Percentiles rank a stretch among this genome's conserved stretches.
These are phyloP conservation scores for Sebastiscus tertius DNA, from an alignment of 2,797 vertebrate genomes.

Conservation along the genomic window DNA sequence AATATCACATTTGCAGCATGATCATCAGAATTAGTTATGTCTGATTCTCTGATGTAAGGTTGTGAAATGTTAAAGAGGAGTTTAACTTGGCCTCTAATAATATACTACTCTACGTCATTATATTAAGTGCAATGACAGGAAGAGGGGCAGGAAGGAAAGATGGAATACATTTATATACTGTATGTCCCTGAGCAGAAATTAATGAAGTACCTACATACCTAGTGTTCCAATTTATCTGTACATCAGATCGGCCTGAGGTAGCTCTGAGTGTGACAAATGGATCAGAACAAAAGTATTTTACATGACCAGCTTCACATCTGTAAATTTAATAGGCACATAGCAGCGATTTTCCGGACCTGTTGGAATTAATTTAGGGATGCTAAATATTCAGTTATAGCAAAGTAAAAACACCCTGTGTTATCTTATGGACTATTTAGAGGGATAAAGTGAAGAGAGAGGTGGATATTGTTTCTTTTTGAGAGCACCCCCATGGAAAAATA, in stretches of 20 bases:
- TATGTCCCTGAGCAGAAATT: constrained; percentile 9
- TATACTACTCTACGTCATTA: neutral
- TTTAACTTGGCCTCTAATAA: neutral
- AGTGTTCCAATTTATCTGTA: constrained; percentile 19
- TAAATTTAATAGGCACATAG: neutral
- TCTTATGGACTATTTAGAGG: neutral
- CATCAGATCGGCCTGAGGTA: constrained; percentile 9
- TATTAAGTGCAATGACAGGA: neutral
- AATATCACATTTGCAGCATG: constrained; percentile 21
- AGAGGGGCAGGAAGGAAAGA: neutral
- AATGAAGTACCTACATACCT: constrained; percentile 6
- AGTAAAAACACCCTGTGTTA: neutral
- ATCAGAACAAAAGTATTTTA: neutral
- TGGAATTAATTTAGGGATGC: neutral
- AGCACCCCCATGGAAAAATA: neutral
- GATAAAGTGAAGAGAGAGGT: neutral
- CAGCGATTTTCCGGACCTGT: neutral
- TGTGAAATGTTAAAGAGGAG: constrained; percentile 6
- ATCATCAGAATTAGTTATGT: constrained; percentile 34
- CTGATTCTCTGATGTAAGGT: constrained; percentile 13
- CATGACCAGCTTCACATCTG: constrained; percentile 3
- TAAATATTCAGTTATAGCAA: neutral
- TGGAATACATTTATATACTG: neutral
- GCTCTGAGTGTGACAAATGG: constrained; percentile 15
- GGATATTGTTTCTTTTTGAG: constrained; percentile 2